These are phyloP conservation scores for Rhinophrynus dorsalis DNA, from an alignment of 2,797 vertebrate species.

Conservation along the genomic window DNA sequence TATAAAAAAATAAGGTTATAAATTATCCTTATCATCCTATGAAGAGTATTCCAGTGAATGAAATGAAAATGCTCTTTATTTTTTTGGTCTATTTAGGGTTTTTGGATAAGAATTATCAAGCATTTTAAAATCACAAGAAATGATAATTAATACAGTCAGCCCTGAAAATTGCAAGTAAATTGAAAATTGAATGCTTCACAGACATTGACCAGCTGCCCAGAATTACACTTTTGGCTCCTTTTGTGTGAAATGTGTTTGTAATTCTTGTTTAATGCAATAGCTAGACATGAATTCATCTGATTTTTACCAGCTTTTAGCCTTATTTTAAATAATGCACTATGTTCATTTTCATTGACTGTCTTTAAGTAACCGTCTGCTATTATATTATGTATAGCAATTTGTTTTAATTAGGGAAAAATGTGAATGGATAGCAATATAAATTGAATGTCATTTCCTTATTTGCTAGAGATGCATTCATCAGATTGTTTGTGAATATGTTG, in stretches of 20 bases:
- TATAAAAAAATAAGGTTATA: not conserved
- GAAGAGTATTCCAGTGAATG: not conserved
- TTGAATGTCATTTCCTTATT: too few relatives aligned
- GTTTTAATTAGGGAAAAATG: too few relatives aligned
- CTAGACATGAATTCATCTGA: not conserved
- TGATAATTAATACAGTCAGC: not conserved
- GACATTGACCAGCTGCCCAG: constrained; percentile 9
- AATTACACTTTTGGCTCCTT: not conserved
- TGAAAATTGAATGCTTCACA: constrained; percentile 10
- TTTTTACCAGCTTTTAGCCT: not conserved
- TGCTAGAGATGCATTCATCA: too few relatives aligned
- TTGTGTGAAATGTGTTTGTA: not conserved
- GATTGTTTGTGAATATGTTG: too few relatives aligned
- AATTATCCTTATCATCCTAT: not conserved
- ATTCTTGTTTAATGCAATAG: not conserved
- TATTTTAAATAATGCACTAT: not conserved
- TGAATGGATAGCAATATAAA: too few relatives aligned
- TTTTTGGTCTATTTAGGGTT: not conserved
- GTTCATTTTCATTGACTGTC: not conserved
- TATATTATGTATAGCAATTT: too few relatives aligned
- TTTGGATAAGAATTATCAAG: not conserved
- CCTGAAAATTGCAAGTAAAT: constrained; percentile 3
- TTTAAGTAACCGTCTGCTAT: too few relatives aligned
- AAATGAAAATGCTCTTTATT: not conserved
- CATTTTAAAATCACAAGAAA: not conserved